Evolutionary conservation across 2,888 invertebrate genomes (phyloP).

Genomic region (Pilophorus perplexus): DNA sequence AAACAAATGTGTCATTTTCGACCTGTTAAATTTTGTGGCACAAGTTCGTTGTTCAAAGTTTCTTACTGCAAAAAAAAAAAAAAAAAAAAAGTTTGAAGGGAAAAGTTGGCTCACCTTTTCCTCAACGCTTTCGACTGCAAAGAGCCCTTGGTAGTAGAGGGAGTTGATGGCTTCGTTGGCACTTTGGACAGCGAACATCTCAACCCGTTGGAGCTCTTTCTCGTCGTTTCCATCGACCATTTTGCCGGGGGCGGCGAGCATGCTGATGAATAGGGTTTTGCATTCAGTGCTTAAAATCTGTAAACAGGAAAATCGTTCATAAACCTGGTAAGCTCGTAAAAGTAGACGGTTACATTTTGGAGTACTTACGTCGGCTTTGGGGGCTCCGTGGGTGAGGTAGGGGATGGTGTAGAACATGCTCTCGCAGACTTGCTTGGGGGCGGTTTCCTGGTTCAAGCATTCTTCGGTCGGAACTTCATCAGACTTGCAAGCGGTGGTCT

Average conservation of each 20-base stretch:
- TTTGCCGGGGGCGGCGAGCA: background rate
- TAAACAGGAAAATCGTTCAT: background rate
- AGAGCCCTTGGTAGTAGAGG: slow-evolving; percentile 7
- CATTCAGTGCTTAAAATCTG: background rate
- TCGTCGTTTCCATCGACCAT: background rate
- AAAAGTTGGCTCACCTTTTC: no score
- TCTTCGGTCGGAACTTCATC: background rate
- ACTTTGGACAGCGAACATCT: background rate
- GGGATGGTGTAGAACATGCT: background rate
- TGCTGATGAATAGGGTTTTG: background rate
- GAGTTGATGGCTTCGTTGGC: slow-evolving; percentile 5
- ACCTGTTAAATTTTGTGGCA: no score
- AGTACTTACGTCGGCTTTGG: background rate
- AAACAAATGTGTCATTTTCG: no score
- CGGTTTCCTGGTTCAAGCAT: slow-evolving; percentile 19
- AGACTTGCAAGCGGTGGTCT: slow-evolving; percentile 19
- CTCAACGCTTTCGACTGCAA: background rate
- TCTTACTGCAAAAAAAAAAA: no score
- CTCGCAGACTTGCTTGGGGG: slow-evolving; percentile 27
- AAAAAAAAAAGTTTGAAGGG: no score
- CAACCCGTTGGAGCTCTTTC: background rate
- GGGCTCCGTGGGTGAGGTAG: slow-evolving; percentile 6
- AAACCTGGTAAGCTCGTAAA: background rate
- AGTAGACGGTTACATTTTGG: background rate
- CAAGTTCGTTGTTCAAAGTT: no score